Evolutionary conservation across 2,888 invertebrate genomes (phyloP).

Genomic region (Uloborus plumipes): DNA sequence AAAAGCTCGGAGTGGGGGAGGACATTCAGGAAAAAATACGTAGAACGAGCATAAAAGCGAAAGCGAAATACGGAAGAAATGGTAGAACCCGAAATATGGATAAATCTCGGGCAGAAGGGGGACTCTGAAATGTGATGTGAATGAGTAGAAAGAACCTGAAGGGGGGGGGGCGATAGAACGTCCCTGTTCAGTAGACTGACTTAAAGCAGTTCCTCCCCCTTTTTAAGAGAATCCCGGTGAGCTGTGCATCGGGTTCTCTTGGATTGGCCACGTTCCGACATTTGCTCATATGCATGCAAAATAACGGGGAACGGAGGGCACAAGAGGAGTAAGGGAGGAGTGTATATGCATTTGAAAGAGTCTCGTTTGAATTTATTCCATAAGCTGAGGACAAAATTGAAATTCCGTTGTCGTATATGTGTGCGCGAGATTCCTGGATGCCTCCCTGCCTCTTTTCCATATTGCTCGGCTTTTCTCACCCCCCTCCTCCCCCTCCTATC

Average conservation of each 20-base stretch:
- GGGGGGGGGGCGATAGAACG: constrained; percentile 27
- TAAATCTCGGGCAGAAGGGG: constrained; percentile 41
- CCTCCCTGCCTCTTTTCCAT: constrained; percentile 58
- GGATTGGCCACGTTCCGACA: constrained; percentile 59
- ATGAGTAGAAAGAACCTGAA: constrained; percentile 23
- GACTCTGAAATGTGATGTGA: constrained; percentile 60
- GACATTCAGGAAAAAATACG: constrained; percentile 18
- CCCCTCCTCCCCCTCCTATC: constrained; percentile 1
- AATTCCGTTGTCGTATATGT: constrained; percentile 64
- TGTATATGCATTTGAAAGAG: constrained; percentile 64
- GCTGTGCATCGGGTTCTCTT: constrained; percentile 34
- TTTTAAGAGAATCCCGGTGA: constrained; percentile 56
- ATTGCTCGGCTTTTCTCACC: constrained; percentile 57
- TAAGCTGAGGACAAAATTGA: constrained; percentile 65
- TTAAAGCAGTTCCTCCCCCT: constrained; percentile 43
- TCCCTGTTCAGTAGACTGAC: constrained; percentile 57
- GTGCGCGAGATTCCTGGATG: constrained; percentile 48
- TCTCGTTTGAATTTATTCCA: constrained; percentile 65
- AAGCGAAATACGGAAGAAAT: constrained; percentile 36
- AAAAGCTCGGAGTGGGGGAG: constrained; percentile 2
- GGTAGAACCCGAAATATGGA: constrained; percentile 54
- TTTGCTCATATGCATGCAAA: constrained; percentile 64
- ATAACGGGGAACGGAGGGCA: constrained; percentile 43
- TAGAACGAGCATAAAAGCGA: constrained; percentile 41
- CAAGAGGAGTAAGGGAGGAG: constrained; percentile 25